Percentiles rank a stretch among this genome's conserved stretches.
These are phyloP conservation scores for Meteorus cinctellus DNA, from an alignment of 2,888 invertebrate species.

Conservation along the genomic window DNA sequence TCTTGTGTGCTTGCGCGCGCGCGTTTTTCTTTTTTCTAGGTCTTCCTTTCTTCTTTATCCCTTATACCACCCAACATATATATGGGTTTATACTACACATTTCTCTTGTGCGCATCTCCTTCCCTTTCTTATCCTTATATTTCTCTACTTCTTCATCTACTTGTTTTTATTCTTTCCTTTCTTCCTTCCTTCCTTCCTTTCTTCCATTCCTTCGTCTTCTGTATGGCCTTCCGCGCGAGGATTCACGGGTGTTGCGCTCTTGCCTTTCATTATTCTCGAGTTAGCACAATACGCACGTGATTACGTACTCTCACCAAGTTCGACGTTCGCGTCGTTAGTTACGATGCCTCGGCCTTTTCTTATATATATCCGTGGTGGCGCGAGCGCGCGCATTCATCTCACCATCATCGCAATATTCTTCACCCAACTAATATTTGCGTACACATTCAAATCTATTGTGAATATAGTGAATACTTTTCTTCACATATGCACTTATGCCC, in stretches of 20 bases:
- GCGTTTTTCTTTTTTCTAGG: not conserved
- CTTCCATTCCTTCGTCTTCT: constrained; percentile 33
- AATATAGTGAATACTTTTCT: too few species aligned
- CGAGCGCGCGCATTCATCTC: constrained; percentile 1
- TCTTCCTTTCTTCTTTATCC: constrained; percentile 32
- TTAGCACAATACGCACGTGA: constrained; percentile 53
- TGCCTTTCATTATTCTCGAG: constrained; percentile 57
- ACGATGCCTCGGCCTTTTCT: constrained; percentile 35
- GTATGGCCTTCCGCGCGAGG: constrained; percentile 50
- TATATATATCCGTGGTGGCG: not conserved
- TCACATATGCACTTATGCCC: not conserved
- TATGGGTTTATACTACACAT: constrained; percentile 28
- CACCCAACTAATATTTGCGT: not conserved
- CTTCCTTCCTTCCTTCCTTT: constrained; percentile 22
- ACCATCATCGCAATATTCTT: not conserved
- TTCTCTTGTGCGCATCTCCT: constrained; percentile 32
- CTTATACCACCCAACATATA: constrained; percentile 41
- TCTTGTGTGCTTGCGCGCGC: constrained; percentile 16
- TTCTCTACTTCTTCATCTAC: constrained; percentile 17
- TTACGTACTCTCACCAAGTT: constrained; percentile 39
- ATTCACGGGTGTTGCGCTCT: constrained; percentile 57
- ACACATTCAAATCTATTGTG: not conserved
- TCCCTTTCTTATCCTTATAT: constrained; percentile 30
- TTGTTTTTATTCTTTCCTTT: constrained; percentile 22
- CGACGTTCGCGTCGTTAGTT: constrained; percentile 34